Conservation (phyloP, 2,113 vertebrate species). For the Ciconia stormi region DNA sequence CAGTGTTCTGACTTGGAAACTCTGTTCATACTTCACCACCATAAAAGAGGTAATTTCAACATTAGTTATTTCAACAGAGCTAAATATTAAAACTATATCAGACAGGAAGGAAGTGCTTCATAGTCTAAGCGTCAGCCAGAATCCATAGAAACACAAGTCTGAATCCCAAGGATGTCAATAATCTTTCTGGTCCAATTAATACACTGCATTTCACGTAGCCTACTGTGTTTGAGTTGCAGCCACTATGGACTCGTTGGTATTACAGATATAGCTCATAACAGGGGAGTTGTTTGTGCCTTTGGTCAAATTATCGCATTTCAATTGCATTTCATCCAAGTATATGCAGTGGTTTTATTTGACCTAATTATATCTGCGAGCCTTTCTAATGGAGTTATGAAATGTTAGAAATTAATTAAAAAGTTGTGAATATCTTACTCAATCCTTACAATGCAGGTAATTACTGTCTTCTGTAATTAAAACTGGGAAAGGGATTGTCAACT, state of each 20-base stretch:
- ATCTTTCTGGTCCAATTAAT: neutral
- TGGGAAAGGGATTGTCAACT: neutral
- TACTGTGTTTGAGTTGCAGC: neutral
- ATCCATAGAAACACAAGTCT: neutral
- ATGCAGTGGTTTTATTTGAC: neutral
- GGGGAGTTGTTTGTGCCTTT: neutral
- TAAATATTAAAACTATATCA: neutral
- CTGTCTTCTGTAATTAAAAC: neutral
- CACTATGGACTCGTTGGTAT: neutral
- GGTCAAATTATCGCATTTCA: neutral
- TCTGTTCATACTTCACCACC: neutral
- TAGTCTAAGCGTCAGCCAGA: neutral
- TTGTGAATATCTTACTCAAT: neutral
- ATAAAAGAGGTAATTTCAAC: neutral
- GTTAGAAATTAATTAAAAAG: neutral
- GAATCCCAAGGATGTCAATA: neutral
- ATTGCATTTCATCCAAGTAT: neutral
- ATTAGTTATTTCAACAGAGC: neutral
- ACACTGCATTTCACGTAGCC: accelerated
- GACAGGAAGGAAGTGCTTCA: neutral
- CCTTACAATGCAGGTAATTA: neutral
- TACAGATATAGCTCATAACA: neutral
- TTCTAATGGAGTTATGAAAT: neutral
- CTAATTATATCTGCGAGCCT: neutral
- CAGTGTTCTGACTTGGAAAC: neutral